Evolutionary conservation across 2,888 invertebrate species (phyloP).

Genomic region (Athrips mouffetella): DNA sequence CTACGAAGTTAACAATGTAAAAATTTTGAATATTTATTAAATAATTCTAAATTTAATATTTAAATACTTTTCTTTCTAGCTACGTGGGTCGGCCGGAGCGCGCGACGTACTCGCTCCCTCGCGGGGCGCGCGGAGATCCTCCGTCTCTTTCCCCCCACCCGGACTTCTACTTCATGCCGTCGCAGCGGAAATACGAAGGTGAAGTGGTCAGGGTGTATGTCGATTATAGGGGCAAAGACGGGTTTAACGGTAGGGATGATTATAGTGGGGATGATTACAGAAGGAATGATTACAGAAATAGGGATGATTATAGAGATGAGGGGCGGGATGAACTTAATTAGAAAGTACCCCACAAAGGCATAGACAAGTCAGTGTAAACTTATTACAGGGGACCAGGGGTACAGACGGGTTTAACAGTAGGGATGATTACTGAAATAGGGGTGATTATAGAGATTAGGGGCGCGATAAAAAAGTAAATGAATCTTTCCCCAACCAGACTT

Average conservation of each 20-base stretch:
- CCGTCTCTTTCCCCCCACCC: constrained; percentile 84
- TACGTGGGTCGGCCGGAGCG: constrained; percentile 74
- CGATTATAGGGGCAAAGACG: constrained; percentile 29
- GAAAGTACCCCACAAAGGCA: neutral
- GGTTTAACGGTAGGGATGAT: neutral
- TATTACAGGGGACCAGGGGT: no score
- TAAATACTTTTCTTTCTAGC: constrained; percentile 32
- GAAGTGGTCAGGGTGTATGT: constrained; percentile 76
- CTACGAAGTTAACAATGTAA: no score
- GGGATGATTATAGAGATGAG: no score
- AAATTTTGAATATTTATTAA: no score
- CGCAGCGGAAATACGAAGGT: constrained; percentile 94
- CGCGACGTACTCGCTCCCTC: constrained; percentile 86
- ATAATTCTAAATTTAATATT: no score
- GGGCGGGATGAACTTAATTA: neutral
- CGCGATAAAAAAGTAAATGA: no score
- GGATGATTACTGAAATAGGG: no score
- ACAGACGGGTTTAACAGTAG: no score
- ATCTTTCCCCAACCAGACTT: no score
- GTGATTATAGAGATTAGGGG: no score
- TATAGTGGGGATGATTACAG: neutral
- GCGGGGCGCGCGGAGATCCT: constrained; percentile 71
- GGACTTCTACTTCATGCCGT: constrained; percentile 97
- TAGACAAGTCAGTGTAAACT: neutral
- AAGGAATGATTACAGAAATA: neutral